Evolutionary conservation across 92 coral and sea anemone species (phyloP).

Genomic region (Bergia sp.): DNA sequence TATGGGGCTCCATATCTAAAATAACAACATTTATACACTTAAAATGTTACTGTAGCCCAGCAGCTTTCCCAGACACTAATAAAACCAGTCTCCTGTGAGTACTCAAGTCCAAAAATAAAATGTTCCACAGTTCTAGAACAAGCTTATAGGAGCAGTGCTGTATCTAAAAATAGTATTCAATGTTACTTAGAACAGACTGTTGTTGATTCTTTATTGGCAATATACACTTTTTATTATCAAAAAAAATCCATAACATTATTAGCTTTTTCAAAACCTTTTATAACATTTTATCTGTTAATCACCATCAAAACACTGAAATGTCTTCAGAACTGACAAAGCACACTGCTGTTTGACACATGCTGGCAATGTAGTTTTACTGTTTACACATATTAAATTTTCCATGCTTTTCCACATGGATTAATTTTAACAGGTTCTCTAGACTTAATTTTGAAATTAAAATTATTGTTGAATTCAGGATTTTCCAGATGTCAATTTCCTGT

Average conservation of each 20-base stretch:
- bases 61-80: not conserved
- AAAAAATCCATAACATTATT: too few species aligned
- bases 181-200: not conserved
- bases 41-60: not conserved
- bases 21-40: not conserved
- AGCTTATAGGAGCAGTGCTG: too few species aligned
- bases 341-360: not conserved
- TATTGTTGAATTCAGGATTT: too few species aligned
- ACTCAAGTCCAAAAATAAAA: too few species aligned
- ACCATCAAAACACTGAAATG: not conserved
- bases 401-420: not conserved
- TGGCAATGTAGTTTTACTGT: not conserved
- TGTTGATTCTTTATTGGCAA: too few species aligned
- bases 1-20: constrained; percentile 93
- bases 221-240: too few species aligned
- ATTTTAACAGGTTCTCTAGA: too few species aligned
- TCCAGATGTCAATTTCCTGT: not conserved
- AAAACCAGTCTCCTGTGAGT: not conserved
- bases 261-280: too few species aligned
- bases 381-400: too few species aligned
- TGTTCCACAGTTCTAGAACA: not conserved
- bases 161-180: not conserved
- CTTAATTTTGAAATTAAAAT: not conserved
- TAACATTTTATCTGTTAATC: too few species aligned
- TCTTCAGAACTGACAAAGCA: not conserved